A percentile compares a stretch with the other conserved stretches of the same genome.
These are phyloP conservation scores for Dasypus novemcinctus DNA, from an alignment of 2,113 vertebrate genomes.

Conservation along the genomic window DNA sequence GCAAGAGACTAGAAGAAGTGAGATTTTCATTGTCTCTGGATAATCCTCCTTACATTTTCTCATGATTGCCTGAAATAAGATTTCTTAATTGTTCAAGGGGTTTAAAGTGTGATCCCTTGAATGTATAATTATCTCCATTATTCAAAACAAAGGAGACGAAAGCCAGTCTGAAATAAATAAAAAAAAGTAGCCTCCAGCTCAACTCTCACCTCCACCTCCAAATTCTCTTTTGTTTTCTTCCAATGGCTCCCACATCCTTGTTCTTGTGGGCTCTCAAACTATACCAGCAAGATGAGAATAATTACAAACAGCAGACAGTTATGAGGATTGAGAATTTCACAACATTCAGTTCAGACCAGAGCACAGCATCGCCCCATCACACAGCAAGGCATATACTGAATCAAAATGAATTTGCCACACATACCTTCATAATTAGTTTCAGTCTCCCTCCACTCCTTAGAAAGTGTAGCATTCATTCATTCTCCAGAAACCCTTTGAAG, in stretches of 20 bases:
- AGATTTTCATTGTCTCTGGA: conserved; percentile 62
- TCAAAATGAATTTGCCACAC: not conserved
- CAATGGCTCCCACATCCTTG: not conserved
- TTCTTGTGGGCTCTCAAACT: not conserved
- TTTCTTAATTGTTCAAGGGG: conserved; percentile 75
- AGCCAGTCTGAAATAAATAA: conserved; percentile 85
- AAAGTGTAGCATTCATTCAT: not conserved
- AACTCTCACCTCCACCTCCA: not conserved
- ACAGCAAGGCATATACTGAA: fast-evolving
- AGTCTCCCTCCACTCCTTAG: not conserved
- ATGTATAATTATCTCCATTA: conserved; percentile 88
- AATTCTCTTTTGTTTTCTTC: not conserved
- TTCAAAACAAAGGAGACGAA: conserved; percentile 81
- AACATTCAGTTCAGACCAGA: not conserved
- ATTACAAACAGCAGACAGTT: no score
- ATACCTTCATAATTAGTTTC: not conserved
- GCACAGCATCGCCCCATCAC: not conserved
- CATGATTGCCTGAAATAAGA: conserved; percentile 68
- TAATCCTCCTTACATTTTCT: conserved; percentile 79
- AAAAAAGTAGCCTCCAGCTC: conserved; percentile 81
- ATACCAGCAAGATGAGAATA: not conserved
- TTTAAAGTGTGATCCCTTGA: conserved; percentile 81
- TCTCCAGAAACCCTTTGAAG: not conserved
- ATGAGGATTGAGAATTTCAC: fast-evolving
- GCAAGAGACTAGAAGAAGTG: not conserved